Base-by-base conservation (phyloP, 2,888 invertebrate species). In the Cataglyphis rosenhaueri region DNA sequence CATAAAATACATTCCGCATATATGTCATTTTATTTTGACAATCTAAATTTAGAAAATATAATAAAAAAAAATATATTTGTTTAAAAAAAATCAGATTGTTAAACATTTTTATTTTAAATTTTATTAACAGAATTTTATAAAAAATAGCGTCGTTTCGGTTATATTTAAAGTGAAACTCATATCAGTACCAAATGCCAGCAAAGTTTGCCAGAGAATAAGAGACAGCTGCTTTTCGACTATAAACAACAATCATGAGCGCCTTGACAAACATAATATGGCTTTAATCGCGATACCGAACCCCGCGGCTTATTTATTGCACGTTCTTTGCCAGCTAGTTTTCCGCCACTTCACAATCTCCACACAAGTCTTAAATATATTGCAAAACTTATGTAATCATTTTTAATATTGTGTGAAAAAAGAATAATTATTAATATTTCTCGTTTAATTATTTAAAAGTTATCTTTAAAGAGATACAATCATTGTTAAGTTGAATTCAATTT, bases 261-360 rank as follows among this genome's bases (percentile, higher is more conserved):
- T 92, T 93, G 94, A 94, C 93, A 94, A 93, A 93, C 91, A 93
- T 94, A 94, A 94, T 93, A 92, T 92, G 91, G 92, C 93, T 92
- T 93, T 94, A 94, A 94, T 94, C 93, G 93, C 92, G 93, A 94
- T 93, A 93, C 92, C 92, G 91, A 92, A 82, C 83, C 59, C 79
- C 68, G 82, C 70, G 57, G 82, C 88, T 90, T 92, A 92, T 92
- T 92, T 91, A 91, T 89, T 76, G 84, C 84, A 78, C 44, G 55
- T 70, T 74, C 83, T 78, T 89, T 92, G 92, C 92, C 91, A 92
- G 90, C 87, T 66, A 86, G 82, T 64, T 85, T 87, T 88, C 82
- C 85, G 85, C 84, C 85, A 65, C 70, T 52, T 35, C 79, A 38
- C 83, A 82, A 87, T 81, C 71, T 79, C 73, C 61, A 10, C 25